Evolutionary conservation across 2,888 invertebrate genomes (phyloP).

Genomic region (Cephonodes hylas): DNA sequence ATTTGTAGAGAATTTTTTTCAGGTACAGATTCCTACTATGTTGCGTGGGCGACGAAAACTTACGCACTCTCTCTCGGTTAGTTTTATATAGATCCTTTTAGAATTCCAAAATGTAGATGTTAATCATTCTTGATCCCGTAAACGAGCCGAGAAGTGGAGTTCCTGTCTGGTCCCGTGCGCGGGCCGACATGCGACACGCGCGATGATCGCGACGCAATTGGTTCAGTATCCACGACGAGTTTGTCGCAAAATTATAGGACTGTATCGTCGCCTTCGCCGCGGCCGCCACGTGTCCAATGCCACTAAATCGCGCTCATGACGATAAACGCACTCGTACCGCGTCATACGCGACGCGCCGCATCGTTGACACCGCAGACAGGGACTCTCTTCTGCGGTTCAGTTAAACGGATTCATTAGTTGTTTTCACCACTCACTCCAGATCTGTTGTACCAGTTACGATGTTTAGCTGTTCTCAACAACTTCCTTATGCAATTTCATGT

Average conservation of each 20-base stretch:
- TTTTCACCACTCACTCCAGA: constrained; percentile 8
- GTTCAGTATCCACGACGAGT: not conserved
- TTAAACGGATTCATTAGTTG: constrained; percentile 9
- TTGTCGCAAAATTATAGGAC: not conserved
- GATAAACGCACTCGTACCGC: too few species aligned
- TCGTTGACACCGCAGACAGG: constrained; percentile 7
- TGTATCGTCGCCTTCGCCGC: not conserved
- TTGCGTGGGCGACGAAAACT: constrained; percentile 10
- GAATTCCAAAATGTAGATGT: not conserved
- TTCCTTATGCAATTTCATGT: constrained; percentile 5
- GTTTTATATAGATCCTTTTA: constrained; percentile 10
- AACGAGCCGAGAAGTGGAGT: constrained; percentile 6
- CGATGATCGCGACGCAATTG: not conserved
- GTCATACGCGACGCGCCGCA: too few species aligned
- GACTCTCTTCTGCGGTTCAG: constrained; percentile 10
- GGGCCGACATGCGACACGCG: constrained; percentile 1
- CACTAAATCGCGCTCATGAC: not conserved
- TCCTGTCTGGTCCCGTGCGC: constrained; percentile 6
- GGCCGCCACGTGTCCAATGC: not conserved
- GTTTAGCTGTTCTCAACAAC: constrained; percentile 5
- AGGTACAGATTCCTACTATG: constrained; percentile 11
- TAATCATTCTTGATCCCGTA: constrained; percentile 4
- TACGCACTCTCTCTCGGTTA: constrained; percentile 9
- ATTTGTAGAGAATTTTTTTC: constrained; percentile 9
- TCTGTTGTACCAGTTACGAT: not conserved